Percentiles rank a stretch among this genome's conserved stretches.
phyloP scores from a whole-genome alignment of 2,113 vertebrate species.

The Mustelus asterias region DNA sequence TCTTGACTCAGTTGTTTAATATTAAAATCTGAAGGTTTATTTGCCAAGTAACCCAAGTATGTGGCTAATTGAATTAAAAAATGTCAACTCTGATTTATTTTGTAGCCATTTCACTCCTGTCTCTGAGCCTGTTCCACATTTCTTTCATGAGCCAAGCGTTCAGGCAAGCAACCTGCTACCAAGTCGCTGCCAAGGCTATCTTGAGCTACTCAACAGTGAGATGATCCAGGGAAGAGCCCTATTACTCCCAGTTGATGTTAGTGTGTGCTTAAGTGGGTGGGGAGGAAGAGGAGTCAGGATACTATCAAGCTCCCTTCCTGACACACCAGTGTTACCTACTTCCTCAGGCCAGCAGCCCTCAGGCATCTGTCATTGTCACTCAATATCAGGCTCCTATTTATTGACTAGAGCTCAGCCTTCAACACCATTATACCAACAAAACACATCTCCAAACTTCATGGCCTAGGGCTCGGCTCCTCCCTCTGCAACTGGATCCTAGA shows the following conservation, averaged over 20 bases:
- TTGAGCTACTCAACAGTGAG: not conserved
- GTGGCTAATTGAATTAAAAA: slow-evolving; percentile 35
- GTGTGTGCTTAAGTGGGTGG: not conserved
- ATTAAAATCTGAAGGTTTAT: slow-evolving; percentile 33
- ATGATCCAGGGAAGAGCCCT: not conserved
- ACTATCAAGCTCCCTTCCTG: not conserved
- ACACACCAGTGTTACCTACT: not conserved
- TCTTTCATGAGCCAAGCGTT: not conserved
- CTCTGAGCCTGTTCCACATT: slow-evolving; percentile 3
- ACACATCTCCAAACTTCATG: no score
- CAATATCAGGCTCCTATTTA: no score
- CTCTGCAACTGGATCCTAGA: no score
- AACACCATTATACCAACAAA: no score
- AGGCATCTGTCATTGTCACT: not conserved
- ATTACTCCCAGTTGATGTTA: not conserved
- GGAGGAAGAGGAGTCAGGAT: not conserved
- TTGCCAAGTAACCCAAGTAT: slow-evolving; percentile 35
- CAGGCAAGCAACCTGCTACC: slow-evolving; percentile 5
- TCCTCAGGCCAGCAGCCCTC: not conserved
- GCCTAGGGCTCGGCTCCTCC: no score
- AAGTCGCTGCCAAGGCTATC: slow-evolving; percentile 6
- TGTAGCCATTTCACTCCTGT: slow-evolving; percentile 14
- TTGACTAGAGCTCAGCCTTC: no score
- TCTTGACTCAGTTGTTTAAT: slow-evolving; percentile 34
- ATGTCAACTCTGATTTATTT: slow-evolving; percentile 30